Conservation (phyloP, 2,113 vertebrate genomes). For the Lanius ludovicianus region DNA sequence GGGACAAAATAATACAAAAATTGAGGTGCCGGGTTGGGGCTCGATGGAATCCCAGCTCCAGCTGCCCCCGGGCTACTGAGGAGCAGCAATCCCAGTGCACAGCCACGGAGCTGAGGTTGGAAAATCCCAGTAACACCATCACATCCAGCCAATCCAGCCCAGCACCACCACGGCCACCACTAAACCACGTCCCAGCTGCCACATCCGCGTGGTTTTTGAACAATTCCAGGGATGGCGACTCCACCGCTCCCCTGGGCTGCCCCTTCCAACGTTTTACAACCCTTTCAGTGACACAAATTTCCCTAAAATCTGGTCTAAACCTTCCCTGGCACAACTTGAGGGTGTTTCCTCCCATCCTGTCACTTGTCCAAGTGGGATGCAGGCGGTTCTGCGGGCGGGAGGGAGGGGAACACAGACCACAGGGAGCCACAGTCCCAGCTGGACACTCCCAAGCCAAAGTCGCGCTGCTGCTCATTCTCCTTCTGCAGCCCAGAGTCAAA, state of each 20-base stretch:
- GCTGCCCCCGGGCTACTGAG: background rate
- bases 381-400: background rate
- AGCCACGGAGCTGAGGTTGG: rapidly evolving
- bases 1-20: background rate
- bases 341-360: background rate
- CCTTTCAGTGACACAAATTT: too few species aligned
- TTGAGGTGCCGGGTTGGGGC: background rate
- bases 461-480: background rate
- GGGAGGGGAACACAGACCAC: background rate
- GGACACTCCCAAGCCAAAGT: background rate
- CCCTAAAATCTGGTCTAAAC: background rate
- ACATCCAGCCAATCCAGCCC: background rate
- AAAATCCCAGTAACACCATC: background rate
- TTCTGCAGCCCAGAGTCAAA: background rate
- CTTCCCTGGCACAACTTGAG: background rate
- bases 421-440: background rate
- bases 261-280: background rate
- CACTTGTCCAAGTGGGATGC: background rate
- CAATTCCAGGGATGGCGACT: background rate
- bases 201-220: rapidly evolving
- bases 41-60: background rate
- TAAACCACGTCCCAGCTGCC: background rate
- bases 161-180: background rate
- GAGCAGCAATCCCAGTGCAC: too few species aligned
- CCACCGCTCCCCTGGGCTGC: background rate